phyloP scores from a whole-genome alignment of 1,140 invertebrate genomes.

The Aleiodes sp. region DNA sequence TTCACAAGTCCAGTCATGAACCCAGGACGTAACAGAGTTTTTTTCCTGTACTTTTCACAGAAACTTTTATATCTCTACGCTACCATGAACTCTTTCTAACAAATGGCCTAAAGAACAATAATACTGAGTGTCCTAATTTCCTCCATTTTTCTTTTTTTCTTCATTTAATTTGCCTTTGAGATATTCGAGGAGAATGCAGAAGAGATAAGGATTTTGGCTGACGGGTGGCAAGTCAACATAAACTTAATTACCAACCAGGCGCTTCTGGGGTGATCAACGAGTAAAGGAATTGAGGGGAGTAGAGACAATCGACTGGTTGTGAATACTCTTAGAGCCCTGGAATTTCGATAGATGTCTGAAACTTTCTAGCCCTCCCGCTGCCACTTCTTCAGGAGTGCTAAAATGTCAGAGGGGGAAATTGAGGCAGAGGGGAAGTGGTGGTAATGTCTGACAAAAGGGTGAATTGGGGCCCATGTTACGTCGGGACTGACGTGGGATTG shows the following conservation, averaged over 20 bases:
- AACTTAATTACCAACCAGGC: conserved; percentile 36
- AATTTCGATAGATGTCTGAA: neutral
- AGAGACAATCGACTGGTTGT: neutral
- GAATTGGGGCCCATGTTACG: neutral
- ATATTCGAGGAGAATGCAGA: neutral
- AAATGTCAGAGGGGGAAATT: neutral
- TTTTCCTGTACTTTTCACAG: neutral
- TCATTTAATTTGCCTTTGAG: neutral
- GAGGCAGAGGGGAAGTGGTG: neutral
- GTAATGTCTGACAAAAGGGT: neutral
- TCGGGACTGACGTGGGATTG: conserved; percentile 17
- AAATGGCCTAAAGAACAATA: no score
- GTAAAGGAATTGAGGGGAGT: neutral
- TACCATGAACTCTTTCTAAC: conserved; percentile 8
- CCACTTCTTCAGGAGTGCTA: neutral
- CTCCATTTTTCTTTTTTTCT: neutral
- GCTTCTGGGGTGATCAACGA: conserved; percentile 7
- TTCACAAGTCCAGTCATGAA: conserved; percentile 12
- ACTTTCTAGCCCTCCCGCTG: neutral
- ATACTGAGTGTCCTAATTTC: neutral
- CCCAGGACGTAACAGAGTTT: neutral
- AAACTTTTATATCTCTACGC: conserved; percentile 10
- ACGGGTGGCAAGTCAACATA: conserved; percentile 36
- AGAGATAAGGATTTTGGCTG: neutral
- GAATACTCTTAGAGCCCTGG: conserved; percentile 7